A percentile compares a stretch with the other conserved stretches of the same genome.
These are phyloP conservation scores for Synergus umbraculus DNA, from an alignment of 2,888 invertebrate genomes.

Conservation along the genomic window DNA sequence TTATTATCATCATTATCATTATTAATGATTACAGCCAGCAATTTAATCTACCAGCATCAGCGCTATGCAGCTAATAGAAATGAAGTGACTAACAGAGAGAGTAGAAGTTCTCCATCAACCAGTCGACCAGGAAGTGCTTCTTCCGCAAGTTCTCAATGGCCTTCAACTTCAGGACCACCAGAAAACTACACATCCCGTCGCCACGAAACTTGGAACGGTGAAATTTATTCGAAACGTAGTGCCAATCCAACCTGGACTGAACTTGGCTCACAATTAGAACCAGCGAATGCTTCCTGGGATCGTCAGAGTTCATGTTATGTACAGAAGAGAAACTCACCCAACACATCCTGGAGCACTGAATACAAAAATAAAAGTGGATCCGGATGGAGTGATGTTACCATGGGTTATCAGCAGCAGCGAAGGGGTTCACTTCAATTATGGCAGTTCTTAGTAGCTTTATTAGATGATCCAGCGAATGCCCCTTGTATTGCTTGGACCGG, in stretches of 20 bases:
- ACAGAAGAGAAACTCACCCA: conserved; percentile 68
- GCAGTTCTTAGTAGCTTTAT: conserved; percentile 94
- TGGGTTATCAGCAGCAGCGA: conserved; percentile 79
- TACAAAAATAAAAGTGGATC: conserved; percentile 63
- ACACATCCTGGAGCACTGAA: conserved; percentile 67
- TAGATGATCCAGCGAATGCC: conserved; percentile 85
- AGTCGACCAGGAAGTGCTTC: conserved; percentile 68
- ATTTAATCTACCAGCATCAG: conserved; percentile 62
- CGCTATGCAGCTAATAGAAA: conserved; percentile 54
- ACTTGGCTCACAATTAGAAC: conserved; percentile 66
- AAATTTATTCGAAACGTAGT: conserved; percentile 65
- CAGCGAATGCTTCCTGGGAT: conserved; percentile 68
- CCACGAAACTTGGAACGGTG: conserved; percentile 65
- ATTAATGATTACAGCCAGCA: conserved; percentile 50
- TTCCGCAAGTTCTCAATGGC: conserved; percentile 67
- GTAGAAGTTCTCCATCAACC: conserved; percentile 64
- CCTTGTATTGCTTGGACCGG: conserved; percentile 97
- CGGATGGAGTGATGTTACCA: conserved; percentile 69
- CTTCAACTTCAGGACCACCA: conserved; percentile 55
- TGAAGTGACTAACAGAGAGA: conserved; percentile 52
- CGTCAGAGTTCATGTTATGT: conserved; percentile 61
- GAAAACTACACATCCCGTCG: conserved; percentile 45
- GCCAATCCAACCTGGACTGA: conserved; percentile 72
- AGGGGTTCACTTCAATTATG: conserved; percentile 93
- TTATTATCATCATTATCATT: no score